A percentile compares a stretch with the other conserved stretches of the same genome.
These are phyloP conservation scores for Vulpes vulpes DNA, from an alignment of 2,113 vertebrate species.

Conservation along the genomic window DNA sequence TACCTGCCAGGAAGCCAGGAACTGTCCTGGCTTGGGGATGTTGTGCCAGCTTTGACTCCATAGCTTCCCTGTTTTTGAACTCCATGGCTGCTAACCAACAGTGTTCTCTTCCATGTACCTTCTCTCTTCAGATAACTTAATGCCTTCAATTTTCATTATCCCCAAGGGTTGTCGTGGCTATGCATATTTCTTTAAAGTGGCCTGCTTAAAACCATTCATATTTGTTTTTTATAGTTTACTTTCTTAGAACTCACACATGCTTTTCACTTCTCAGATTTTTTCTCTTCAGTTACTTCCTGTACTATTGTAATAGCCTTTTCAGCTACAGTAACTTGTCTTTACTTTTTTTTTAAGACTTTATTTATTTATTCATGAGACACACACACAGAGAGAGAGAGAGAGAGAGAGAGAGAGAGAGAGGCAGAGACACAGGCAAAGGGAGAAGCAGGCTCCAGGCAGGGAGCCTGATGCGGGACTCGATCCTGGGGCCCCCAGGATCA, in stretches of 20 bases:
- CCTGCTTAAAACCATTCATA: neutral
- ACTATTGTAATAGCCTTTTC: neutral
- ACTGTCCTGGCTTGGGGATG: neutral
- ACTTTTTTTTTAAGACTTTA: neutral
- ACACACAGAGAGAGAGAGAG: too few relatives aligned
- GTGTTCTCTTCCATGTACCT: neutral
- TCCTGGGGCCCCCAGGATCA: too few relatives aligned
- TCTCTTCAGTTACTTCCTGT: neutral
- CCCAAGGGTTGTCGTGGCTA: neutral
- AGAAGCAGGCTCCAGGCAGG: too few relatives aligned
- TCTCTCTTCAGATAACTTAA: neutral
- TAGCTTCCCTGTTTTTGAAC: neutral
- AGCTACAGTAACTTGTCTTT: neutral
- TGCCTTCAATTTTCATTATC: neutral
- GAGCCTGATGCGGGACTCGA: too few relatives aligned
- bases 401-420: too few relatives aligned
- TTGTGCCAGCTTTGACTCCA: neutral
- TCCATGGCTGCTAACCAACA: neutral
- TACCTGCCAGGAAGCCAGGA: neutral
- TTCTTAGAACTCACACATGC: neutral
- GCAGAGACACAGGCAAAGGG: too few relatives aligned
- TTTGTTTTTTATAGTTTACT: constrained; percentile 14
- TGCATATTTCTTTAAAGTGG: neutral
- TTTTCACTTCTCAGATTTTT: constrained; percentile 4
- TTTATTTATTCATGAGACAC: too few relatives aligned